These are phyloP conservation scores for Habropoda laboriosa DNA, from an alignment of 1,140 invertebrate genomes.

Conservation along the genomic window DNA sequence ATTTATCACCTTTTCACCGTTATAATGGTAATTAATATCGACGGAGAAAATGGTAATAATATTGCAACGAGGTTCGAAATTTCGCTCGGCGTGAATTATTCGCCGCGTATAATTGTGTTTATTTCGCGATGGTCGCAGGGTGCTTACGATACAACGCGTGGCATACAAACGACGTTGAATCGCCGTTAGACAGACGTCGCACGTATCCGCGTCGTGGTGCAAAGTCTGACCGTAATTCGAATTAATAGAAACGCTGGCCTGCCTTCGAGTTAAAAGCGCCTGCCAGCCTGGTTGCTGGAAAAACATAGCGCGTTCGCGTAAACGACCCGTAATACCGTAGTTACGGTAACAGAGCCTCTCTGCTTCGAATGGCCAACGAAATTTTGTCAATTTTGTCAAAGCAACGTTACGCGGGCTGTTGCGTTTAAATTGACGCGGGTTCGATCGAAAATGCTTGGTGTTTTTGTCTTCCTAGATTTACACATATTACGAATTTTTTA, in stretches of 20 bases:
- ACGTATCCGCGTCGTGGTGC: constrained; percentile 44
- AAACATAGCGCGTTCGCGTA: constrained; percentile 4
- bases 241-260: constrained; percentile 56
- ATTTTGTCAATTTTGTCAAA: not conserved
- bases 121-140: constrained; percentile 7
- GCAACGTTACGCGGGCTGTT: no score
- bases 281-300: not conserved
- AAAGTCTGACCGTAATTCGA: constrained; percentile 56
- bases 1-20: no score
- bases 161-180: constrained; percentile 43
- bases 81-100: not conserved
- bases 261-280: constrained; percentile 44
- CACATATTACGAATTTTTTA: no score
- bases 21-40: not conserved
- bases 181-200: constrained; percentile 52
- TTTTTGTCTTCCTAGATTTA: no score
- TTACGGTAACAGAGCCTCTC: not conserved
- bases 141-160: not conserved
- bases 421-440: no score
- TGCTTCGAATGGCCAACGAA: not conserved
- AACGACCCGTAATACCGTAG: not conserved
- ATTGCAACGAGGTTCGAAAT: not conserved
- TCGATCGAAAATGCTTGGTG: no score
- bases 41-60: not conserved
- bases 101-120: constrained; percentile 5